Conservation (phyloP, 2,888 invertebrate genomes). For the Mesochorus sp. region DNA sequence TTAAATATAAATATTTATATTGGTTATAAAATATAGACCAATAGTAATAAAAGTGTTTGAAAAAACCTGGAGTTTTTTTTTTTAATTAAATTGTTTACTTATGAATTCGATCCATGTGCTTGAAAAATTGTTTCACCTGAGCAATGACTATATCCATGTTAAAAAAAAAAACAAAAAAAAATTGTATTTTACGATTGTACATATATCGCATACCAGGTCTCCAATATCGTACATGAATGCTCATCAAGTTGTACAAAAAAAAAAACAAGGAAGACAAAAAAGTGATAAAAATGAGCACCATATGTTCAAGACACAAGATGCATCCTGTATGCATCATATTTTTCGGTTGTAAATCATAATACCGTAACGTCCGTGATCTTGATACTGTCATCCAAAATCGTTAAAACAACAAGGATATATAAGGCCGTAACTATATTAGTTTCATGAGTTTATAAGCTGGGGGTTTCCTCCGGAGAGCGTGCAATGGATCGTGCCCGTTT, state of each 20-base stretch:
- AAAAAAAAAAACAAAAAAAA: too few relatives aligned
- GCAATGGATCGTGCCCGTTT: conserved; percentile 13
- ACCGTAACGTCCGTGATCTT: conserved; percentile 37
- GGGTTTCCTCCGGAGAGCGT: conserved; percentile 1
- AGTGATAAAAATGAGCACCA: conserved; percentile 21
- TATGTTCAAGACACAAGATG: conserved; percentile 37
- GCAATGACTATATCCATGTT: too few relatives aligned
- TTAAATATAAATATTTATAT: too few relatives aligned
- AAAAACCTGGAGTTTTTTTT: too few relatives aligned
- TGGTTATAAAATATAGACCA: too few relatives aligned
- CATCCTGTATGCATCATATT: not conserved
- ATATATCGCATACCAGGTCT: not conserved
- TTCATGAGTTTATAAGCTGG: conserved; percentile 29
- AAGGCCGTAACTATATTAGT: conserved; percentile 41
- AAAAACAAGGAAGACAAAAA: conserved; percentile 18
- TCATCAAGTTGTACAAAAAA: not conserved
- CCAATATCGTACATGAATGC: not conserved
- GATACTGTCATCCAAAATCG: conserved; percentile 47
- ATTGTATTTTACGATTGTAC: too few relatives aligned
- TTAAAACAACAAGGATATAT: conserved; percentile 49
- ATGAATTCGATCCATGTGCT: too few relatives aligned
- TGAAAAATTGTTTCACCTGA: too few relatives aligned
- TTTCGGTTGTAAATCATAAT: conserved; percentile 51
- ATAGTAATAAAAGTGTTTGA: too few relatives aligned
- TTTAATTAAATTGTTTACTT: too few relatives aligned